phyloP scores from a whole-genome alignment of 2,888 invertebrate species.

The Flabesymbios commensalis region DNA sequence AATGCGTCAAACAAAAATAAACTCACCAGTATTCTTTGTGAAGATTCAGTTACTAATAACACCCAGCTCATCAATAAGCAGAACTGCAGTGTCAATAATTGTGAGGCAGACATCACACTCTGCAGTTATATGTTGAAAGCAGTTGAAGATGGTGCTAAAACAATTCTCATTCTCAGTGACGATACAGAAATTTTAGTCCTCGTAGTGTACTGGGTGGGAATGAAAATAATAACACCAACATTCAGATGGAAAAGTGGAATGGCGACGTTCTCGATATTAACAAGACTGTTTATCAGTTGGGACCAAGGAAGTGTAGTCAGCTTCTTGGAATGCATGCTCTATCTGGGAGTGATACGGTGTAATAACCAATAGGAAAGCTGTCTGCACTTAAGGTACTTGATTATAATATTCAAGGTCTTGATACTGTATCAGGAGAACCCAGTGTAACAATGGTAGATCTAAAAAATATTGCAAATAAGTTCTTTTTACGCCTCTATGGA shows the following conservation, averaged over 20 bases:
- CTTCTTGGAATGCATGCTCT: background rate
- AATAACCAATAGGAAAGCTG: background rate
- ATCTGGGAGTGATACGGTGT: background rate
- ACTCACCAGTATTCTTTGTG: background rate
- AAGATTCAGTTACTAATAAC: background rate
- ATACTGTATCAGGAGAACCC: no score
- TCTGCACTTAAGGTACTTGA: no score
- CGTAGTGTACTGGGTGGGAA: no score
- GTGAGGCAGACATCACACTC: background rate
- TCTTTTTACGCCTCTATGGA: background rate
- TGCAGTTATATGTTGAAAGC: conserved; percentile 1
- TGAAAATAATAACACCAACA: no score
- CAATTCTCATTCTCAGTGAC: background rate
- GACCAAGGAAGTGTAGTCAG: background rate
- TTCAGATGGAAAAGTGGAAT: background rate
- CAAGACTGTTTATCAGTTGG: background rate
- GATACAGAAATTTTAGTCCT: background rate
- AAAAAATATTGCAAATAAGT: background rate
- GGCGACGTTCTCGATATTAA: background rate
- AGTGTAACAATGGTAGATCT: background rate
- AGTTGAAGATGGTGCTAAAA: background rate
- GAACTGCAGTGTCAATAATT: background rate
- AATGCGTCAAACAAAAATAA: background rate
- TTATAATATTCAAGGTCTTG: no score
- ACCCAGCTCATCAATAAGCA: background rate